These are phyloP conservation scores for Amphimedon queenslandica DNA, from an alignment of 37 sponge, comb jelly and placozoan genomes.

Conservation along the genomic window DNA sequence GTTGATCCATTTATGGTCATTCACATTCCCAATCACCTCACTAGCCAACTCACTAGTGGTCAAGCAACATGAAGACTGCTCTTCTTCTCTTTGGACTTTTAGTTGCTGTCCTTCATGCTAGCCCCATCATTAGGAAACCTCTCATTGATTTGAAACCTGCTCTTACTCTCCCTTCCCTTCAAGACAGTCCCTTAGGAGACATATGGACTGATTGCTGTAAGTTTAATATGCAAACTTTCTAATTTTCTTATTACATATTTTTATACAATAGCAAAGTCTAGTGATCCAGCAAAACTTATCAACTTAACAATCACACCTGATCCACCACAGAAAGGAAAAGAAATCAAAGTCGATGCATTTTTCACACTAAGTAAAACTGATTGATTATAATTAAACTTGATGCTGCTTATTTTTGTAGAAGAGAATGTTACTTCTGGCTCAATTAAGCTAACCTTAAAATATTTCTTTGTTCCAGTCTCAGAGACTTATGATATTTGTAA, in stretches of 20 bases:
- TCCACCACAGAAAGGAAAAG: constrained; percentile 45
- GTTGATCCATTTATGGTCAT: too few species aligned
- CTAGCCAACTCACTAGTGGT: too few species aligned
- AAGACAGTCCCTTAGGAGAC: too few species aligned
- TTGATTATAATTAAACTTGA: neutral
- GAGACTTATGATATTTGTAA: neutral
- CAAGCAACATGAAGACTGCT: too few species aligned
- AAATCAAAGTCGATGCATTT: constrained; percentile 17
- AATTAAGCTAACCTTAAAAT: neutral
- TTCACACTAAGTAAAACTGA: constrained; percentile 26
- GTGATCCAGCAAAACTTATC: constrained; percentile 25
- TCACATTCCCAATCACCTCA: too few species aligned
- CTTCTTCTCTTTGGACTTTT: too few species aligned
- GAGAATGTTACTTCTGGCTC: constrained; percentile 4
- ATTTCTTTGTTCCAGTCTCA: neutral
- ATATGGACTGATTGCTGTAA: constrained; percentile 58
- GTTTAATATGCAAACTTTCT: too few species aligned
- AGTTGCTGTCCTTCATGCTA: too few species aligned
- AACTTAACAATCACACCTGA: constrained; percentile 46
- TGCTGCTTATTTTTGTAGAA: neutral
- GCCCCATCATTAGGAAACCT: too few species aligned
- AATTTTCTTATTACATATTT: too few species aligned
- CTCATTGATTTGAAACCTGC: too few species aligned
- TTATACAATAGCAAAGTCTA: constrained; percentile 24
- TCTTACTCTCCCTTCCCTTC: too few species aligned